Conservation (phyloP, 2,797 vertebrate genomes). For the Macropus fuliginosus region DNA sequence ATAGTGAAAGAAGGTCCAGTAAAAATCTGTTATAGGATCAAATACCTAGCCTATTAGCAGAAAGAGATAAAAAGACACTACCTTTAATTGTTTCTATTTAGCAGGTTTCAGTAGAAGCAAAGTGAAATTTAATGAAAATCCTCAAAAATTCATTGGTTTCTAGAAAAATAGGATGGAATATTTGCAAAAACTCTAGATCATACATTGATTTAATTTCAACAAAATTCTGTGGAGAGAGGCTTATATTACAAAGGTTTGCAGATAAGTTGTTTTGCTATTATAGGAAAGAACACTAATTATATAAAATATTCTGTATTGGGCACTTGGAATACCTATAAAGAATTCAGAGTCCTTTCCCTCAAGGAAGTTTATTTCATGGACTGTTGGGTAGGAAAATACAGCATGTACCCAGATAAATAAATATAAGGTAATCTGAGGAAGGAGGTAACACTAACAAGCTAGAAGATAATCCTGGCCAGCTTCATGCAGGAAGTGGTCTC, state of each 20-base stretch:
- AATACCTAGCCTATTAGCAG: not conserved
- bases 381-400: not conserved
- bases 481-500: not conserved
- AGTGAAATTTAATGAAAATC: not conserved
- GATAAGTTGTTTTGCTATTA: not conserved
- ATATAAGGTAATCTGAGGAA: not conserved
- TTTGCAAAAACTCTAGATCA: not conserved
- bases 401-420: not conserved
- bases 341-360: not conserved
- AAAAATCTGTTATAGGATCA: not conserved
- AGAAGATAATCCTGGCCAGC: not conserved
- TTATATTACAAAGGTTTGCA: not conserved
- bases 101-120: not conserved
- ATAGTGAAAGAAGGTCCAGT: not conserved
- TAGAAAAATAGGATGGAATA: not conserved
- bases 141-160: not conserved
- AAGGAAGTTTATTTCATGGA: not conserved
- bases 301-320: not conserved
- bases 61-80: not conserved
- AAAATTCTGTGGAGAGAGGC: not conserved
- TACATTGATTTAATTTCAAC: not conserved
- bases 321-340: not conserved
- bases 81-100: not conserved
- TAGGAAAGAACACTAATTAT: not conserved
- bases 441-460: not conserved